Percentiles rank a stretch among this genome's conserved stretches.
phyloP scores from a whole-genome alignment of 2,113 vertebrate genomes.

The Cryptomyrus ogoouensis region DNA sequence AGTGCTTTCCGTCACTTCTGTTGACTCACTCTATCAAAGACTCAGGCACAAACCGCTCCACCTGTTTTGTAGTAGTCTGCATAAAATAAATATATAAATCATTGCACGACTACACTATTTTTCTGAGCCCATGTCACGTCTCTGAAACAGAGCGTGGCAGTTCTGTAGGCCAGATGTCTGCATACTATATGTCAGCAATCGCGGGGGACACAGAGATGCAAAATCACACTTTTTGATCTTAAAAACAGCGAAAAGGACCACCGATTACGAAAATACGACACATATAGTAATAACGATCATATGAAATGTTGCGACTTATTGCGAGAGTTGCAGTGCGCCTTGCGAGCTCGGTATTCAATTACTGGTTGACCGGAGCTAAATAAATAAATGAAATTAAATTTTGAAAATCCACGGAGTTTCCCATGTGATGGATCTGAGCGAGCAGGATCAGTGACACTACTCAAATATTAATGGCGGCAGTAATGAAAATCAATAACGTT shows the following conservation, averaged over 20 bases:
- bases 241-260: neutral
- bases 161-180: neutral
- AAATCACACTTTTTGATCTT: neutral
- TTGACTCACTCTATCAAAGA: neutral
- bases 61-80: neutral
- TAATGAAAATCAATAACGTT: conserved; percentile 14
- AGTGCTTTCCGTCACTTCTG: neutral
- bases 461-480: conserved; percentile 15
- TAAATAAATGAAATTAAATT: neutral
- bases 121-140: neutral
- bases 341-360: neutral
- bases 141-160: neutral
- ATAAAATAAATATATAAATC: neutral
- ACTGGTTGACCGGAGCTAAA: neutral
- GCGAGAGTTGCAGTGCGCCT: neutral
- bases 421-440: neutral
- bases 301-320: neutral
- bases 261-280: neutral
- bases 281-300: neutral
- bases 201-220: neutral
- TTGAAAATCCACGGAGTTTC: neutral
- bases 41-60: too few relatives aligned
- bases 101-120: neutral
- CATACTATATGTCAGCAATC: neutral
- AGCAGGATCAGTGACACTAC: neutral